A percentile compares a stretch with the other conserved stretches of the same genome.
Evolutionary conservation across 2,797 vertebrate species (phyloP).

Genomic region (Helarctos malayanus): DNA sequence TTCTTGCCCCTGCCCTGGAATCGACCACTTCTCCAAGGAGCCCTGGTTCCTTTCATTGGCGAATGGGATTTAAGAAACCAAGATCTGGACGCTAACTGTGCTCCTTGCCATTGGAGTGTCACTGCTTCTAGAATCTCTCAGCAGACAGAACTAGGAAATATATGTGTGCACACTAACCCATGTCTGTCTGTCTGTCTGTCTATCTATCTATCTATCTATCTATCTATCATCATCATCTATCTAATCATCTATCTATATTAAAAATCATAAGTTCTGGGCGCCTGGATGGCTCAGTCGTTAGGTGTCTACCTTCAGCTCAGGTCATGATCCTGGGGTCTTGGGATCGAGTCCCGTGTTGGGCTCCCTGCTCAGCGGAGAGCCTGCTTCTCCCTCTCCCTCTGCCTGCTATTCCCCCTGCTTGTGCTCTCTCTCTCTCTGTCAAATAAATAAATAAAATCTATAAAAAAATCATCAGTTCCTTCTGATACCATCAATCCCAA

Average conservation of each 20-base stretch:
- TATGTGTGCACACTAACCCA: background rate
- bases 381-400: too few relatives aligned
- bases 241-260: background rate
- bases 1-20: background rate
- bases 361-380: too few relatives aligned
- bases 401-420: too few relatives aligned
- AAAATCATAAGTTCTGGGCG: background rate
- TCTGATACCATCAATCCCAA: background rate
- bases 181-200: background rate
- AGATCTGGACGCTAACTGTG: background rate
- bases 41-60: background rate
- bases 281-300: too few relatives aligned
- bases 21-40: background rate
- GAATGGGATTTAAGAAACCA: conserved; percentile 48
- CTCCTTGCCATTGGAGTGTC: background rate
- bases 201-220: background rate
- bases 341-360: too few relatives aligned
- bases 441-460: too few relatives aligned
- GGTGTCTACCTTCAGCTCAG: too few relatives aligned
- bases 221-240: too few relatives aligned
- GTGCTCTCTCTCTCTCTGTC: too few relatives aligned
- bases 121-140: background rate
- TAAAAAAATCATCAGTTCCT: background rate
- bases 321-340: too few relatives aligned
- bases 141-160: conserved; percentile 30